A percentile compares a stretch with the other conserved stretches of the same genome.
Conservation (phyloP, 92 coral and sea anemone genomes). For the Palythoa heliodiscus region DNA sequence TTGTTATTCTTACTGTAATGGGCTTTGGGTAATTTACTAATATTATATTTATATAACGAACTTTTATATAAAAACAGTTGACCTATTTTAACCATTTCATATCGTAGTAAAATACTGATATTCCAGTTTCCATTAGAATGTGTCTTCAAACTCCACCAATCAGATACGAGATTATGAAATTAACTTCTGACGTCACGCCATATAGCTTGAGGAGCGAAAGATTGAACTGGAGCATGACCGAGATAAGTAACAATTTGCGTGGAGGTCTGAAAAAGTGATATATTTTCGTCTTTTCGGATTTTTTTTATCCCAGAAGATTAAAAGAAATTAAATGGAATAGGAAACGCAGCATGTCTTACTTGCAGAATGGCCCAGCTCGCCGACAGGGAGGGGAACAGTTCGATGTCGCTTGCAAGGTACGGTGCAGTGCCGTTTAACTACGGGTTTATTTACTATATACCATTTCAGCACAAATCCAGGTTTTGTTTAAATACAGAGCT, state of each 20-base stretch:
- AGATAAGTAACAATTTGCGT: background rate
- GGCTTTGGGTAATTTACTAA: too few relatives aligned
- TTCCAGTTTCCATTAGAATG: background rate
- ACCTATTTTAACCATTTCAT: too few relatives aligned
- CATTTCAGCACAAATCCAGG: background rate
- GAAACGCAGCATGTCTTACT: constrained; percentile 61
- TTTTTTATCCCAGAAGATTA: background rate
- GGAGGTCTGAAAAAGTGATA: background rate
- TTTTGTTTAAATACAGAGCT: background rate
- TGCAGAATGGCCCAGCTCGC: constrained; percentile 88
- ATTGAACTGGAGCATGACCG: constrained; percentile 24
- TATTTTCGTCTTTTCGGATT: too few relatives aligned
- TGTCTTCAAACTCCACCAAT: constrained; percentile 4
- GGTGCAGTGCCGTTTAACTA: too few relatives aligned
- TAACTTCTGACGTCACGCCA: constrained; percentile 24
- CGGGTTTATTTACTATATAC: background rate
- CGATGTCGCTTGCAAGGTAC: constrained; percentile 96
- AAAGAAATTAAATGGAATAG: constrained; percentile 34
- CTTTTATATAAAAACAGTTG: too few relatives aligned
- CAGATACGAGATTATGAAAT: background rate
- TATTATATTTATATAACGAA: too few relatives aligned
- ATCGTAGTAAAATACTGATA: background rate
- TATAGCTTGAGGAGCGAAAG: constrained; percentile 21
- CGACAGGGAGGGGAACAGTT: constrained; percentile 84
- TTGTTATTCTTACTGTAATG: too few relatives aligned